Evolutionary conservation across 1,140 invertebrate species (phyloP).

Genomic region (Oncopodura yosiiana): DNA sequence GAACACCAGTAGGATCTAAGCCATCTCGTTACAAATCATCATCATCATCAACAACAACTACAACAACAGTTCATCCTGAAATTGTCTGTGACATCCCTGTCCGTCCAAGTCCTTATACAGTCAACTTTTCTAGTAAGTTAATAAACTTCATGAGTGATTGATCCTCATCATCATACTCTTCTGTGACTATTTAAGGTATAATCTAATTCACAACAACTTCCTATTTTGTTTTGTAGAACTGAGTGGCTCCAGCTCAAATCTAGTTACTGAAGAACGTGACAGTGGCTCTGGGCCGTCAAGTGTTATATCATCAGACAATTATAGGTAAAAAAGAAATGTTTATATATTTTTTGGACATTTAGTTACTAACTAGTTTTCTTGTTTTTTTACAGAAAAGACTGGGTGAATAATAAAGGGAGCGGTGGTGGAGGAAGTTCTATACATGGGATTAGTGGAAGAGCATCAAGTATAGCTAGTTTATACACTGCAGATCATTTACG

Average conservation of each 20-base stretch:
- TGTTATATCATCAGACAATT: slow-evolving; percentile 38
- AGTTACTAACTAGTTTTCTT: too few species aligned
- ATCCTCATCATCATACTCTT: too few species aligned
- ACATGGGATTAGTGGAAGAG: slow-evolving; percentile 23
- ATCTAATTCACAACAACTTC: too few species aligned
- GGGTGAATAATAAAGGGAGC: slow-evolving; percentile 40
- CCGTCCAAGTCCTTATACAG: slow-evolving; percentile 30
- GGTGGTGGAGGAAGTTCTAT: slow-evolving; percentile 4
- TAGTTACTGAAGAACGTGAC: slow-evolving; percentile 25
- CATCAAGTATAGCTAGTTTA: slow-evolving; percentile 25
- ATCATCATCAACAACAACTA: too few species aligned
- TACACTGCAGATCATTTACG: slow-evolving; percentile 23
- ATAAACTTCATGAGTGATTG: too few species aligned
- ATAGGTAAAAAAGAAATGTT: too few species aligned
- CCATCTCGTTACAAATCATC: slow-evolving; percentile 37
- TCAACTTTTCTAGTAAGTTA: slow-evolving; percentile 32
- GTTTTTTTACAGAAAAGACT: slow-evolving; percentile 47
- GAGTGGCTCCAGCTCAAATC: slow-evolving; percentile 27
- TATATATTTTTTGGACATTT: too few species aligned
- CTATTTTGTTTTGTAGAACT: slow-evolving; percentile 22
- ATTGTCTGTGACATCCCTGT: slow-evolving; percentile 46
- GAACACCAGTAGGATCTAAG: slow-evolving; percentile 10
- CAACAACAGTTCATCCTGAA: slow-evolving; percentile 45
- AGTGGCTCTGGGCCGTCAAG: slow-evolving; percentile 24
- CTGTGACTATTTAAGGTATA: too few species aligned